Evolutionary conservation across 1,140 invertebrate species (phyloP).

Genomic region (Aleiodes sp.): DNA sequence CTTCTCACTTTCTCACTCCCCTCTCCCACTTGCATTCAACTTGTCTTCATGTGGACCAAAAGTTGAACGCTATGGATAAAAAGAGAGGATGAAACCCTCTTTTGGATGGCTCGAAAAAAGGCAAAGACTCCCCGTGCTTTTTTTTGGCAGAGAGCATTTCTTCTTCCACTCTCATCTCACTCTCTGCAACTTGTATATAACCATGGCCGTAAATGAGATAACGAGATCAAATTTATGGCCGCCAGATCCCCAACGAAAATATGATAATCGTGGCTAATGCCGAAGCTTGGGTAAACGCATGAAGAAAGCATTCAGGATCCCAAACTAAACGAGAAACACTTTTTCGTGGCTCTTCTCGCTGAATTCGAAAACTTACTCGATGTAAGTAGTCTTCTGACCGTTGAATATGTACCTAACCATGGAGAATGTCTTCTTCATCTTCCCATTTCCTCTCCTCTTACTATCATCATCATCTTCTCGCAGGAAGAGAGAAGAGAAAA

Average conservation of each 20-base stretch:
- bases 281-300: slow-evolving; percentile 40
- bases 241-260: slow-evolving; percentile 61
- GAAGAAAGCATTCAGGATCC: slow-evolving; percentile 15
- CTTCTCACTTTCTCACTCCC: background rate
- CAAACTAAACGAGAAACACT: background rate
- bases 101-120: background rate
- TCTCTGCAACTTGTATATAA: slow-evolving; percentile 28
- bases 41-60: slow-evolving; percentile 9
- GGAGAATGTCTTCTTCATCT: background rate
- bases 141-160: slow-evolving; percentile 31
- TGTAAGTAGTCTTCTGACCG: background rate
- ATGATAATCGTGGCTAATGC: slow-evolving; percentile 65
- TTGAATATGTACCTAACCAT: too few relatives aligned
- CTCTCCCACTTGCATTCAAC: background rate
- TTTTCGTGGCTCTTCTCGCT: background rate
- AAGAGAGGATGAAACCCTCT: background rate
- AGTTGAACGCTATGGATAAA: slow-evolving; percentile 15
- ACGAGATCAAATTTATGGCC: slow-evolving; percentile 67
- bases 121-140: too few relatives aligned
- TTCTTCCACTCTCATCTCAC: slow-evolving; percentile 35
- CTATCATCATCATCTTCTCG: background rate
- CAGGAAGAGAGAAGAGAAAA: background rate
- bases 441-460: background rate
- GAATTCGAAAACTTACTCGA: background rate
- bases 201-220: slow-evolving; percentile 63